phyloP scores from a whole-genome alignment of 2,888 invertebrate species.

The Antitype chi region DNA sequence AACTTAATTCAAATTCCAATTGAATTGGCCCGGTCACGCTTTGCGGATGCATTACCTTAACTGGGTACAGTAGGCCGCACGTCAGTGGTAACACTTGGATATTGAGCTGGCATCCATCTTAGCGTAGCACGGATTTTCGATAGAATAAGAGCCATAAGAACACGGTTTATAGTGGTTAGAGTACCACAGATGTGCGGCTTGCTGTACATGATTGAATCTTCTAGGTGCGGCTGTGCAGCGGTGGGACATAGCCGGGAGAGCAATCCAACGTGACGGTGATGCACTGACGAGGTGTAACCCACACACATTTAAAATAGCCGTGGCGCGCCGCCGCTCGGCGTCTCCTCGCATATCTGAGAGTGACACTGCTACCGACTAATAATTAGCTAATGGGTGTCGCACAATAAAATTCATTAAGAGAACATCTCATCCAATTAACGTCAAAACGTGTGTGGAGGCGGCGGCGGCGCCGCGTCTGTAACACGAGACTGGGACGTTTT shows the following conservation, averaged over 20 bases:
- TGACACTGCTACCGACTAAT: slow-evolving; percentile 53
- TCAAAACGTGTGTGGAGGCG: slow-evolving; percentile 45
- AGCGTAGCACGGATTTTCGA: no score
- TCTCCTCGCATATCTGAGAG: slow-evolving; percentile 13
- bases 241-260: not conserved
- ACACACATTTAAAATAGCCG: slow-evolving; percentile 42
- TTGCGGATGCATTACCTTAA: not conserved
- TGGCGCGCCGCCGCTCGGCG: not conserved
- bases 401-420: slow-evolving; percentile 70
- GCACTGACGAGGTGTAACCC: slow-evolving; percentile 31
- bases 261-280: slow-evolving; percentile 20
- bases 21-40: not conserved
- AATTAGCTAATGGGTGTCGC: slow-evolving; percentile 71
- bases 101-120: not conserved
- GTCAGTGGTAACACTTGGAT: not conserved
- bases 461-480: slow-evolving; percentile 67
- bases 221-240: not conserved
- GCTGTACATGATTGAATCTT: not conserved
- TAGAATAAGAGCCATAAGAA: not conserved
- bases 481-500: slow-evolving; percentile 66
- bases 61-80: not conserved
- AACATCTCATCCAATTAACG: slow-evolving; percentile 73
- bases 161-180: not conserved
- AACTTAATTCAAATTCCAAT: slow-evolving; percentile 30
- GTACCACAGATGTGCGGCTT: not conserved